Percentiles rank a stretch among this genome's conserved stretches.
Evolutionary conservation across 2,797 vertebrate genomes (phyloP).

Genomic region (Emydoidea blandingii): DNA sequence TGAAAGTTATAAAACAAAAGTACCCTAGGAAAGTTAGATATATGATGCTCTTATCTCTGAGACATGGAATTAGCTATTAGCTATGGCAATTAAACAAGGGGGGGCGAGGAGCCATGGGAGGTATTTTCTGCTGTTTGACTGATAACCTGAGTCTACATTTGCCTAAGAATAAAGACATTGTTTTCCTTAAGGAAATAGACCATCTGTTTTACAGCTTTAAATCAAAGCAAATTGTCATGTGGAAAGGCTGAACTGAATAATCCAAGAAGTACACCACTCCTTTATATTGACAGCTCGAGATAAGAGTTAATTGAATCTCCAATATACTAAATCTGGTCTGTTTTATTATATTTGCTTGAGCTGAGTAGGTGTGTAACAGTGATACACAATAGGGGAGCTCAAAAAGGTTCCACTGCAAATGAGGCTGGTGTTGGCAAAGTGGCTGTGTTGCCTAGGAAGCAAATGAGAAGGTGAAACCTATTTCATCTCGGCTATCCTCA

Average conservation of each 20-base stretch:
- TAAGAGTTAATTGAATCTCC: neutral
- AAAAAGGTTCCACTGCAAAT: neutral
- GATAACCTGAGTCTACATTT: neutral
- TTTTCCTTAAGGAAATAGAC: neutral
- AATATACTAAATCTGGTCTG: neutral
- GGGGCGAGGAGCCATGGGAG: neutral
- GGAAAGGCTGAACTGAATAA: rapidly evolving
- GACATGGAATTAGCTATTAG: neutral
- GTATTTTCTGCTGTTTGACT: neutral
- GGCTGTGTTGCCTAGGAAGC: neutral
- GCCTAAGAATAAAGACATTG: neutral
- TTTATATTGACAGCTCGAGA: neutral
- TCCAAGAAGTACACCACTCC: too few relatives aligned
- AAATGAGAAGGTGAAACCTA: neutral
- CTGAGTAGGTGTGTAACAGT: neutral
- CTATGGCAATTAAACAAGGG: rapidly evolving
- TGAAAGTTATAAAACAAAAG: neutral
- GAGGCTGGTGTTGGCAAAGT: neutral
- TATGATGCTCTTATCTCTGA: neutral
- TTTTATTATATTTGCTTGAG: neutral
- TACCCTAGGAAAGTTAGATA: neutral
- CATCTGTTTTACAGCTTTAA: rapidly evolving
- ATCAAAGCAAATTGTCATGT: rapidly evolving
- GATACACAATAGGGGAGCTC: rapidly evolving
- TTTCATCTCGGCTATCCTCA: rapidly evolving